Evolutionary conservation across 2,113 vertebrate genomes (phyloP).

Genomic region (Dissostichus mawsoni): DNA sequence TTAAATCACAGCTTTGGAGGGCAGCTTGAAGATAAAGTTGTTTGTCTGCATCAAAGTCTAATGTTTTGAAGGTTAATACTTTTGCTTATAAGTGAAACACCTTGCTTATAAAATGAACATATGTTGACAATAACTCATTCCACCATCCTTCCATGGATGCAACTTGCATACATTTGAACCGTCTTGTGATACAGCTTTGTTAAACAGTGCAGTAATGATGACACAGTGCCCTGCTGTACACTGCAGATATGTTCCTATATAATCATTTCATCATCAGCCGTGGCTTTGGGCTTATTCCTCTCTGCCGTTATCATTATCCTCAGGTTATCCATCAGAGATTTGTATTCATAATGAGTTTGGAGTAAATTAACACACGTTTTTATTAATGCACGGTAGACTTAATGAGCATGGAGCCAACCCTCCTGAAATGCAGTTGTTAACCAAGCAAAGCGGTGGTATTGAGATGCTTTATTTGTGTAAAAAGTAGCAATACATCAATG

Average conservation of each 20-base stretch:
- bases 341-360: constrained; percentile 36
- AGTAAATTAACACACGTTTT: constrained; percentile 44
- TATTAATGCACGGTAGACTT: constrained; percentile 21
- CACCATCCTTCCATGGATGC: background rate
- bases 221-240: background rate
- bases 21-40: background rate
- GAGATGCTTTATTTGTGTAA: background rate
- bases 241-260: constrained; percentile 7
- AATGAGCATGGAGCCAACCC: constrained; percentile 8
- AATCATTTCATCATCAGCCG: constrained; percentile 18
- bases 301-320: constrained; percentile 33
- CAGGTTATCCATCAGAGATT: constrained; percentile 41
- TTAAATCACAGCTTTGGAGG: background rate
- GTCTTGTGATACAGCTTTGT: constrained; percentile 14
- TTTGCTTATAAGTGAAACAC: constrained; percentile 36
- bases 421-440: constrained; percentile 5
- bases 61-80: background rate
- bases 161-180: constrained; percentile 19
- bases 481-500: background rate
- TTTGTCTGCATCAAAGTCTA: background rate
- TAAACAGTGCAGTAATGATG: constrained; percentile 34
- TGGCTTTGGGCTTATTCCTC: constrained; percentile 34
- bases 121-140: constrained; percentile 1
- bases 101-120: background rate
- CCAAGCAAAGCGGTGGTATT: background rate